phyloP scores from a whole-genome alignment of 2,888 invertebrate species.

The Apodemia duryi region DNA sequence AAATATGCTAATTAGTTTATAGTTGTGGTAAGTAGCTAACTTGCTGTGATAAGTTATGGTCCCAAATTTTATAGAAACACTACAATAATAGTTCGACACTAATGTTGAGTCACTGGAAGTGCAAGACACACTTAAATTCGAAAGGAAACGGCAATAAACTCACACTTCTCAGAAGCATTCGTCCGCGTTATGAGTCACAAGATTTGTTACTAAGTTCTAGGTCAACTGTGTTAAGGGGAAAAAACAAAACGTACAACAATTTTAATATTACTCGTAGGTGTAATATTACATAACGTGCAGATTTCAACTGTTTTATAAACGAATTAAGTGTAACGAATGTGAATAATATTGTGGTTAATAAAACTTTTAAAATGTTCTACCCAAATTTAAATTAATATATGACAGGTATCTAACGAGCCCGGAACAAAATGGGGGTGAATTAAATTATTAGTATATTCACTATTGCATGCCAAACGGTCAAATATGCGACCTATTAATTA shows the following conservation, averaged over 20 bases:
- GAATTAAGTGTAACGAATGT: too few species aligned
- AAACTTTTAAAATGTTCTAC: too few species aligned
- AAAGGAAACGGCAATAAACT: constrained; percentile 58
- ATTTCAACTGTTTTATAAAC: neutral
- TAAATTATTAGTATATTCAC: too few species aligned
- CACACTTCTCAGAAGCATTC: constrained; percentile 54
- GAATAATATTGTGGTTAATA: too few species aligned
- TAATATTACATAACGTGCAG: neutral
- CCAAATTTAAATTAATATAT: too few species aligned
- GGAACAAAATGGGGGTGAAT: too few species aligned
- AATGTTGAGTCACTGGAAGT: constrained; percentile 38
- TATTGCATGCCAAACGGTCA: too few species aligned
- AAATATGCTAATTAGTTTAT: too few species aligned
- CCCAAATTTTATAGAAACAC: neutral
- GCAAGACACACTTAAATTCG: constrained; percentile 36
- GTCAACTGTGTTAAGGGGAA: constrained; percentile 38
- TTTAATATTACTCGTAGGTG: constrained; percentile 3
- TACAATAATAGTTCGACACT: constrained; percentile 26
- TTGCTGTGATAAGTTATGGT: neutral
- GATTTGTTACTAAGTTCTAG: constrained; percentile 52
- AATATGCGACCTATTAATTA: too few species aligned
- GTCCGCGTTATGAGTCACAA: constrained; percentile 41
- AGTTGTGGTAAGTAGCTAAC: too few species aligned
- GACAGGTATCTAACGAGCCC: too few species aligned
- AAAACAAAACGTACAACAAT: constrained; percentile 1